Conservation (phyloP, 2,888 invertebrate genomes). For the Drosophila siamana region DNA sequence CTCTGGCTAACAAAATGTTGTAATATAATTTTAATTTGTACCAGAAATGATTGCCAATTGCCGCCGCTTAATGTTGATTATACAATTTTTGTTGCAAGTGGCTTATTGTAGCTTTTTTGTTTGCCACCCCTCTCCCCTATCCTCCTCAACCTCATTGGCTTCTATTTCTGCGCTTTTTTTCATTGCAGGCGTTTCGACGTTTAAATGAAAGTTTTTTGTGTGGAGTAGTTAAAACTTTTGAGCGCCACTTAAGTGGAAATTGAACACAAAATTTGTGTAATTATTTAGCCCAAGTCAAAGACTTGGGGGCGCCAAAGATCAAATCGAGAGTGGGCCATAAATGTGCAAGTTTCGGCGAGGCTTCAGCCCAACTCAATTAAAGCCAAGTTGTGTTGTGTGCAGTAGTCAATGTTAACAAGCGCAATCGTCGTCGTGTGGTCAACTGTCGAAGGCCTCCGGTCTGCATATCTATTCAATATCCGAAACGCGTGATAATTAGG, state of each 20-base stretch:
- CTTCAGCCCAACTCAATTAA: not conserved
- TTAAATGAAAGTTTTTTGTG: constrained; percentile 61
- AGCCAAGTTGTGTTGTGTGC: no score
- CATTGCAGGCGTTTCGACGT: constrained; percentile 39
- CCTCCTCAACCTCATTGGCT: not conserved
- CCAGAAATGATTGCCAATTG: constrained; percentile 78
- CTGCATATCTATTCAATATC: not conserved
- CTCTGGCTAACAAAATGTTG: constrained; percentile 68
- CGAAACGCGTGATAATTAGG: constrained; percentile 6
- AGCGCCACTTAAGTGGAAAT: constrained; percentile 40
- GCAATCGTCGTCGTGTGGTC: constrained; percentile 5
- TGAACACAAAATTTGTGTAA: constrained; percentile 65
- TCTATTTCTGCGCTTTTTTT: not conserved
- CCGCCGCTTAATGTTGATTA: constrained; percentile 65
- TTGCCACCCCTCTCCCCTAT: no score
- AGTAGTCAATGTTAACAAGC: no score
- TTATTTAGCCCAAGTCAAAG: constrained; percentile 34
- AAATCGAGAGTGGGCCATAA: not conserved
- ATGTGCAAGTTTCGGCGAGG: no score
- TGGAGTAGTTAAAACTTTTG: constrained; percentile 39
- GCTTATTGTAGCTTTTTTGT: not conserved
- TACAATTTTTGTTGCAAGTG: constrained; percentile 56
- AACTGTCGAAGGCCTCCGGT: constrained; percentile 35
- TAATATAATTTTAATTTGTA: constrained; percentile 76
- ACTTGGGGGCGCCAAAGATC: constrained; percentile 10